Evolutionary conservation across 1,140 invertebrate species (phyloP), one percentile per base, ranked within the genome.

Genomic region (Habropoda laboriosa): DNA sequence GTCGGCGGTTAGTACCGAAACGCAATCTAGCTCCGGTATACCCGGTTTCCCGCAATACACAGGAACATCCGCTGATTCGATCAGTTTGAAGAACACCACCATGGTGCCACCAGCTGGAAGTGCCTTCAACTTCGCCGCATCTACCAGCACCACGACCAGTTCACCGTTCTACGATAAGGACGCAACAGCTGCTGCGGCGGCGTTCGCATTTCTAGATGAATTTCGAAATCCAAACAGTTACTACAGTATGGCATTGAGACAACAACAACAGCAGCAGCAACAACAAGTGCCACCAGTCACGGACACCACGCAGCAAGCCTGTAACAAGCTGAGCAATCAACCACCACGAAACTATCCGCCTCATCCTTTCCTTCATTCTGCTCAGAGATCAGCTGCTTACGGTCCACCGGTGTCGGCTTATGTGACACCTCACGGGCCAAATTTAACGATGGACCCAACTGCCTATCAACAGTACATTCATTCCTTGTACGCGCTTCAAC

Each of bases 391-490:
- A 27, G 86, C 89, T 32, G 80, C 89, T 21, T 93, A 93, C 27
- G 92, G 88, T 0, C 90, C 92, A 2, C 89, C 92, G 8, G 92
- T 93, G 0, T 86, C 92, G 0, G 75, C 92, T 7, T 93, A 93
- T 57, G 92, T 93, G 3, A 82, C 89, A 0, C 90, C 92, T 0
- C 92, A 93, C 53, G 91, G 88, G 18, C 88, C 92, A 18, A 93
- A 93, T 66, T 30, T 93, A 0, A 81, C 90, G 7, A 87, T 93
- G 51, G 92, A 93, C 77, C 92, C 92, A 16, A 85, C 92, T 8
- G 91, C 90, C 45, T 93, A 92, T 77, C 92, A 93, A 76, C 92
- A 93, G 60, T 93, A 93, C 67, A 70, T 93, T 58, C 92, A 93
- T 82, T 93, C 92, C 42, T 80, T 92, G 27, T 93, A 93, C 35